Evolutionary conservation across 2,888 invertebrate species (phyloP).

Genomic region (Helleia helle): DNA sequence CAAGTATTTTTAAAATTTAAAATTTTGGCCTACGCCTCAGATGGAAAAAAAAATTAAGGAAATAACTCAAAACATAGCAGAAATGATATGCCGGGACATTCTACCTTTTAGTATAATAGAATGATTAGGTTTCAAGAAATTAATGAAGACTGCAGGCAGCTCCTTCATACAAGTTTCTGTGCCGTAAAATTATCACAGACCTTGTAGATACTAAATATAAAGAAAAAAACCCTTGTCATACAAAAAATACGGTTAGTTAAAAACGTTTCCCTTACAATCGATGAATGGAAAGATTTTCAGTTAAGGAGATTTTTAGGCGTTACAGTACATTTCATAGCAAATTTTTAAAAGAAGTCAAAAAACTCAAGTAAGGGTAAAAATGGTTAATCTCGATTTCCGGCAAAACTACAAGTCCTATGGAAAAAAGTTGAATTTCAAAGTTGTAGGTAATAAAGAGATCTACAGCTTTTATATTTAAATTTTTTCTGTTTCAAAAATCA

Average conservation of each 20-base stretch:
- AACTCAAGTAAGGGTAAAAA: not conserved
- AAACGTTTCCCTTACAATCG: not conserved
- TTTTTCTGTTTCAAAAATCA: too few relatives aligned
- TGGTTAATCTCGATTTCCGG: too few relatives aligned
- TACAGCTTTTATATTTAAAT: too few relatives aligned
- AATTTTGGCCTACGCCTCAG: not conserved
- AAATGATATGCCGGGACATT: not conserved
- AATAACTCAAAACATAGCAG: not conserved
- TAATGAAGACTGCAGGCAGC: too few relatives aligned
- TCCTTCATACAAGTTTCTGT: too few relatives aligned
- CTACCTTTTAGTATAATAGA: not conserved
- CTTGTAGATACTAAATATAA: too few relatives aligned
- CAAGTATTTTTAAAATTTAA: not conserved
- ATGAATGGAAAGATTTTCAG: not conserved
- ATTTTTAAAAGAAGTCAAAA: not conserved
- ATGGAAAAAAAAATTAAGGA: not conserved
- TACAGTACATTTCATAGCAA: not conserved
- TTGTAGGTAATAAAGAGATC: too few relatives aligned
- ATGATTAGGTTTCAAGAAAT: too few relatives aligned
- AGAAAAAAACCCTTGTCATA: not conserved
- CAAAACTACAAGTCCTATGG: too few relatives aligned
- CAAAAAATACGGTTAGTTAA: not conserved
- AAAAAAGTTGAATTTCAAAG: too few relatives aligned
- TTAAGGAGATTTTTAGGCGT: not conserved
- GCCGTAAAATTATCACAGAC: too few relatives aligned